Evolutionary conservation across 1,140 invertebrate species (phyloP).

Genomic region (Drosophila rufa): DNA sequence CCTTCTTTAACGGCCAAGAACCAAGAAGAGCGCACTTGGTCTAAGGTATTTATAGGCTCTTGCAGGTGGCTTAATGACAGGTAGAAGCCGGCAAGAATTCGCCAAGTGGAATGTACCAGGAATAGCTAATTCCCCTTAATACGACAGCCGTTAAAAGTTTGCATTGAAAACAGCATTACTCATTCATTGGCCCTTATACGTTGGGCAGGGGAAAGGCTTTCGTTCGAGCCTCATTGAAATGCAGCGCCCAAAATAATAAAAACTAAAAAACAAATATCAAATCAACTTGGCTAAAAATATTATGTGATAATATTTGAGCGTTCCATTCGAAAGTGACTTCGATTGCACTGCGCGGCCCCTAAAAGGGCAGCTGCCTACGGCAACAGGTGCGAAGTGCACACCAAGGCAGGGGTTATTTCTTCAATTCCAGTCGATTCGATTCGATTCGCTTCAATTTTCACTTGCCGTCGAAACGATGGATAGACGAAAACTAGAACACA

Average conservation of each 20-base stretch:
- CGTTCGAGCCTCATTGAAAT: slow-evolving; percentile 64
- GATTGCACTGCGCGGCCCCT: slow-evolving; percentile 65
- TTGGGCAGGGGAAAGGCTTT: slow-evolving; percentile 43
- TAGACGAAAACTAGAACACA: slow-evolving; percentile 83
- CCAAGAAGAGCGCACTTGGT: slow-evolving; percentile 6
- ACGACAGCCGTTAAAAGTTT: background rate
- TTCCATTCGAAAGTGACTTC: slow-evolving; percentile 75
- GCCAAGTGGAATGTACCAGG: slow-evolving; percentile 25
- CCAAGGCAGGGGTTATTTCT: slow-evolving; percentile 13
- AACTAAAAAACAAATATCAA: slow-evolving; percentile 37
- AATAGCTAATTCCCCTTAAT: slow-evolving; percentile 24
- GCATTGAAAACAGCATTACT: slow-evolving; percentile 26
- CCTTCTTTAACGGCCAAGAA: slow-evolving; percentile 71
- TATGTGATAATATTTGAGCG: slow-evolving; percentile 79
- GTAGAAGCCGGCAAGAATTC: slow-evolving; percentile 46
- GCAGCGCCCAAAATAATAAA: slow-evolving; percentile 48
- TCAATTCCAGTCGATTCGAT: slow-evolving; percentile 8
- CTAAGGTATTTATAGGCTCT: slow-evolving; percentile 63
- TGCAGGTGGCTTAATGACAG: slow-evolving; percentile 56
- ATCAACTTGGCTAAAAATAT: slow-evolving; percentile 67
- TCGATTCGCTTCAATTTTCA: slow-evolving; percentile 71
- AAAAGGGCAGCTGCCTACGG: slow-evolving; percentile 37
- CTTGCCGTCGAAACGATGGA: slow-evolving; percentile 43
- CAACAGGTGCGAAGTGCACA: slow-evolving; percentile 74
- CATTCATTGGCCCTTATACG: slow-evolving; percentile 3